Percentiles rank a stretch among this genome's conserved stretches.
Conservation (phyloP, 2,888 invertebrate species). For the Nomada ruficornis region DNA sequence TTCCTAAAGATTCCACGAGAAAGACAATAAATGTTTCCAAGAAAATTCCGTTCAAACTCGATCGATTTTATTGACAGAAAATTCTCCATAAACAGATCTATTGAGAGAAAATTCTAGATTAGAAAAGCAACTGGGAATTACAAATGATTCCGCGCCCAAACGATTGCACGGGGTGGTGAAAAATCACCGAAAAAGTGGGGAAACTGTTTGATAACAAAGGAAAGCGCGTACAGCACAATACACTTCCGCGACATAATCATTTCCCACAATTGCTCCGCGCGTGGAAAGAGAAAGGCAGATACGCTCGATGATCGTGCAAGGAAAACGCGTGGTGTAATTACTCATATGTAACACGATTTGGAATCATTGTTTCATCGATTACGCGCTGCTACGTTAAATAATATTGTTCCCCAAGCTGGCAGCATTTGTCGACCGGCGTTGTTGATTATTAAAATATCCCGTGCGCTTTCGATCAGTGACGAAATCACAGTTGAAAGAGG, state of each 20-base stretch:
- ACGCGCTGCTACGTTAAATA: slow-evolving; percentile 6
- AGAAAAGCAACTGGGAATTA: too few relatives aligned
- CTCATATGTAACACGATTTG: slow-evolving; percentile 11
- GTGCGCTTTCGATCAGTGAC: too few relatives aligned
- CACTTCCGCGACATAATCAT: slow-evolving; percentile 62
- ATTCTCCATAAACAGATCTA: too few relatives aligned
- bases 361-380: slow-evolving; percentile 24
- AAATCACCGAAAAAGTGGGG: neutral
- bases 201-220: neutral
- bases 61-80: too few relatives aligned
- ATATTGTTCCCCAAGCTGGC: neutral
- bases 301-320: slow-evolving; percentile 59
- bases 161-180: neutral
- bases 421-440: neutral
- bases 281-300: slow-evolving; percentile 69
- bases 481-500: too few relatives aligned
- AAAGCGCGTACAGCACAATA: slow-evolving; percentile 31
- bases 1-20: too few relatives aligned
- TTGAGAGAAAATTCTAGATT: too few relatives aligned
- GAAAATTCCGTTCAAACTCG: too few relatives aligned
- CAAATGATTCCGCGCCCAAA: too few relatives aligned
- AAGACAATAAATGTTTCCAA: too few relatives aligned
- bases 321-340: slow-evolving; percentile 48
- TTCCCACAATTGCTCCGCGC: slow-evolving; percentile 32
- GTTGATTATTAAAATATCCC: neutral